A percentile compares a stretch with the other conserved stretches of the same genome.
These are phyloP conservation scores for Melieria crassipennis DNA, from an alignment of 2,888 invertebrate species.

Conservation along the genomic window DNA sequence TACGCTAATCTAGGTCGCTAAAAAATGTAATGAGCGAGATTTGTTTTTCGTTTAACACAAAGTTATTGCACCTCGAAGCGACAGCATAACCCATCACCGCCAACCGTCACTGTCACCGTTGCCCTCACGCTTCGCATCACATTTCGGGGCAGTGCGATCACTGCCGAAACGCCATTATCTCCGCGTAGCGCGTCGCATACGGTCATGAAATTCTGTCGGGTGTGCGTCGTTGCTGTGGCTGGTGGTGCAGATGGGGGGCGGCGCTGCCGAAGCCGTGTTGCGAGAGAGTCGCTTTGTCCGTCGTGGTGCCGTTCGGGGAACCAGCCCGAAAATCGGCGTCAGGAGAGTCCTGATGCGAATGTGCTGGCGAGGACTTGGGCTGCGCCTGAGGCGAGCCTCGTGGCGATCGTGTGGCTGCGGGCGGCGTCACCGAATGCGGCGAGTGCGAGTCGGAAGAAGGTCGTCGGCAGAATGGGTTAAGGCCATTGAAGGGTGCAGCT, in stretches of 20 bases:
- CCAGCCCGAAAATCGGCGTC: slow-evolving; percentile 35
- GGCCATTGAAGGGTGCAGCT: slow-evolving; percentile 62
- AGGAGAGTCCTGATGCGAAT: slow-evolving; percentile 47
- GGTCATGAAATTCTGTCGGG: slow-evolving; percentile 65
- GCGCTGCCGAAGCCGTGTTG: slow-evolving; percentile 1
- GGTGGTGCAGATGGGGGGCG: slow-evolving; percentile 29
- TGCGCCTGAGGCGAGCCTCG: slow-evolving; percentile 39
- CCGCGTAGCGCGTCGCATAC: slow-evolving; percentile 55
- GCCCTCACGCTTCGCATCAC: background rate
- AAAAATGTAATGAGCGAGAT: slow-evolving; percentile 27
- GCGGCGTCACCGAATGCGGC: slow-evolving; percentile 68
- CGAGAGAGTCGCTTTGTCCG: slow-evolving; percentile 15
- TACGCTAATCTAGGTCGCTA: background rate
- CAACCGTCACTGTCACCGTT: background rate
- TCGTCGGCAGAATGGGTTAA: slow-evolving; percentile 54
- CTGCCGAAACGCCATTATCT: slow-evolving; percentile 59
- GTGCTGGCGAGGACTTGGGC: slow-evolving; percentile 40
- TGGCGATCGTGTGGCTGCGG: slow-evolving; percentile 46
- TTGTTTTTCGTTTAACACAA: background rate
- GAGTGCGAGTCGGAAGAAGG: slow-evolving; percentile 69
- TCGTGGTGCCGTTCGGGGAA: slow-evolving; percentile 26
- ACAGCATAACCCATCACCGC: no score
- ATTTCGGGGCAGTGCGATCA: slow-evolving; percentile 37
- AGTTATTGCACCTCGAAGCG: no score
- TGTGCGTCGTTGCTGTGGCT: slow-evolving; percentile 51